Evolutionary conservation across 2,888 invertebrate species (phyloP), one percentile per base, ranked within the genome.

Genomic region (Peribatodes rhomboidaria): DNA sequence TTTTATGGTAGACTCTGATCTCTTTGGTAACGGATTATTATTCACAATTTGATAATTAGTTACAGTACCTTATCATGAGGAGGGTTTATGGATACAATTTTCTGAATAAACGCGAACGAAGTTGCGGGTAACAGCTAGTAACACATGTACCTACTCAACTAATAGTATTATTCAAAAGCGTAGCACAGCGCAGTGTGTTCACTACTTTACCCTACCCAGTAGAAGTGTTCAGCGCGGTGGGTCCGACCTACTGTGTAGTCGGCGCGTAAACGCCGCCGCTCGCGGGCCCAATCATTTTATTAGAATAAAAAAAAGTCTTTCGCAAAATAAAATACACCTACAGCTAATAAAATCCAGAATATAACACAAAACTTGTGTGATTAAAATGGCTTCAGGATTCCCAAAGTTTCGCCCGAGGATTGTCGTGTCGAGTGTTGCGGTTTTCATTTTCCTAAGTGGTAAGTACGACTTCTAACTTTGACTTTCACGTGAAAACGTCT

Each of bases 371-470:
- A 72, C 73, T 80, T 79, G 73, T 79, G 76, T 70, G 74, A 77
- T 80, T 79, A 81, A 84, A 82, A 87, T 87, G 87, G 81, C 75
- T 81, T 59, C 73, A 68, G 68, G 57, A 58, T 72, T 68, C 68
- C 58, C 62, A 71, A 82, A 85, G 76, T 82, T 84, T 68, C 37
- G 60, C 31, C 44, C 56, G 42, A 54, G 65, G 61, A 66, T 68
- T 54, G 65, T 79, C 69, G 65, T 78, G 69, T 67, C 72, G 71
- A 73, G 59, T 35, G 42, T 74, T 74, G 79, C 82, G 78, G 78
- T 83, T 74, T 83, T 90, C 83, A 84, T 91, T 81, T 84, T 84
- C 73, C 80, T 91, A 79, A 89, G 87, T 87, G 90, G 91, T 92
- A 81, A 90, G 91, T 89, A 76, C 72, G 66, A 79, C 72, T 31